Percentiles rank a stretch among this genome's conserved stretches.
phyloP scores from a whole-genome alignment of 2,113 vertebrate genomes.

The Triplophysa siluroides region DNA sequence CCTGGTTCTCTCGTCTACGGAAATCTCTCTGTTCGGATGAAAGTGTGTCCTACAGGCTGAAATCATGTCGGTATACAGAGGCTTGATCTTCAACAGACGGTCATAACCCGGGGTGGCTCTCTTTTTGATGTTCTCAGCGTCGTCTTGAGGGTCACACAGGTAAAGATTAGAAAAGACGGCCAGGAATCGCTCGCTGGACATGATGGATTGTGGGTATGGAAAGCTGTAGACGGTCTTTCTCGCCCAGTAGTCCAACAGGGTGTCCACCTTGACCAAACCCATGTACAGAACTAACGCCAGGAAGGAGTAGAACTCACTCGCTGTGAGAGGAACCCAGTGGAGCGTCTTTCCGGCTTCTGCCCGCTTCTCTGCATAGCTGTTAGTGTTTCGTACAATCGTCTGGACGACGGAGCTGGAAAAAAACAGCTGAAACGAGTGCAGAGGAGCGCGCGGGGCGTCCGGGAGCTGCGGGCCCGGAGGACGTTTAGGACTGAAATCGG shows the following conservation, averaged over 20 bases:
- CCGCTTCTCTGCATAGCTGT: constrained; percentile 8
- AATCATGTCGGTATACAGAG: constrained; percentile 62
- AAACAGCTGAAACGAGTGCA: constrained; percentile 42
- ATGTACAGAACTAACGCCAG: constrained; percentile 42
- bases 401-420: constrained; percentile 17
- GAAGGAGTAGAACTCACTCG: constrained; percentile 19
- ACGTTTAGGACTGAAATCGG: not conserved
- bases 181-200: constrained; percentile 33
- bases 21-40: constrained; percentile 61
- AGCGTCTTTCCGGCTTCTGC: not conserved
- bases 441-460: not conserved
- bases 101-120: constrained; percentile 59
- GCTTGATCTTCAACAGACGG: constrained; percentile 61
- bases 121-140: constrained; percentile 44
- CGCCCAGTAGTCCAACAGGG: constrained; percentile 22
- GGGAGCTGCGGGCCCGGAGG: constrained; percentile 26
- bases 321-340: not conserved
- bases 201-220: constrained; percentile 28
- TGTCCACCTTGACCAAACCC: constrained; percentile 20
- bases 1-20: constrained; percentile 62
- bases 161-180: constrained; percentile 40
- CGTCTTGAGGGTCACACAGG: constrained; percentile 37
- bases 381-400: constrained; percentile 42
- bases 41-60: constrained; percentile 61
- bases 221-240: not conserved